These are phyloP conservation scores for Spialia ferax DNA, from an alignment of 2,888 invertebrate genomes.

Conservation along the genomic window DNA sequence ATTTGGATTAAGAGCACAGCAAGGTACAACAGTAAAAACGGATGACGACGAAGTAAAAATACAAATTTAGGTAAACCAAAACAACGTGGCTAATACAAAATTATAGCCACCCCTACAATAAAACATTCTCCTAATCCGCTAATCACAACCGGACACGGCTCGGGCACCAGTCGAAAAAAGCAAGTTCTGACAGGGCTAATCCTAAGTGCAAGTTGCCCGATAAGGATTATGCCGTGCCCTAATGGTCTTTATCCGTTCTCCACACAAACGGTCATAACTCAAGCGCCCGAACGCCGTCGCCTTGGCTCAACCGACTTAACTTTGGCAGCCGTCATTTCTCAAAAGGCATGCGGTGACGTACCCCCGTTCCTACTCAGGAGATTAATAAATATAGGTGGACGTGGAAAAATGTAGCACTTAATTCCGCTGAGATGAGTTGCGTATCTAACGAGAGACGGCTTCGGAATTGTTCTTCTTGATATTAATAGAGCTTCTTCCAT, in stretches of 20 bases:
- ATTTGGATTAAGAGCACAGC: background rate
- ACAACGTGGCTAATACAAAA: conserved; percentile 21
- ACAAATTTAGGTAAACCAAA: conserved; percentile 28
- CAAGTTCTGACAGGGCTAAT: conserved; percentile 84
- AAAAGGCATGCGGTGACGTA: conserved; percentile 83
- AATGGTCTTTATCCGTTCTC: conserved; percentile 84
- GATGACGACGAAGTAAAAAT: conserved; percentile 13
- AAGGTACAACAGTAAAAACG: background rate
- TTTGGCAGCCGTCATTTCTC: conserved; percentile 87
- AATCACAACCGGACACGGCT: conserved; percentile 79
- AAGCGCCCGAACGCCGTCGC: conserved; percentile 61
- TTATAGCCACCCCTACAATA: conserved; percentile 28
- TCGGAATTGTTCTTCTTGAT: conserved; percentile 52
- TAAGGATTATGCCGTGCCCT: conserved; percentile 83
- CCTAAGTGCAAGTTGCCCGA: conserved; percentile 86
- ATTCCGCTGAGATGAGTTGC: conserved; percentile 78
- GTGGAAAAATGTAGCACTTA: conserved; percentile 84
- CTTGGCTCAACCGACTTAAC: conserved; percentile 85
- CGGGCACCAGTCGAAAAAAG: conserved; percentile 80
- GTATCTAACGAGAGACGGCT: conserved; percentile 61
- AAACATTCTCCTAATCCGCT: conserved; percentile 61
- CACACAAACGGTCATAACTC: conserved; percentile 85
- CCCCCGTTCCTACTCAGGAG: conserved; percentile 62
- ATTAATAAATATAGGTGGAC: conserved; percentile 85
- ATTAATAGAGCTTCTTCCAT: conserved; percentile 50